A percentile compares a stretch with the other conserved stretches of the same genome.
Conservation (phyloP, 2,888 invertebrate species). For the Hemaris fuciformis region DNA sequence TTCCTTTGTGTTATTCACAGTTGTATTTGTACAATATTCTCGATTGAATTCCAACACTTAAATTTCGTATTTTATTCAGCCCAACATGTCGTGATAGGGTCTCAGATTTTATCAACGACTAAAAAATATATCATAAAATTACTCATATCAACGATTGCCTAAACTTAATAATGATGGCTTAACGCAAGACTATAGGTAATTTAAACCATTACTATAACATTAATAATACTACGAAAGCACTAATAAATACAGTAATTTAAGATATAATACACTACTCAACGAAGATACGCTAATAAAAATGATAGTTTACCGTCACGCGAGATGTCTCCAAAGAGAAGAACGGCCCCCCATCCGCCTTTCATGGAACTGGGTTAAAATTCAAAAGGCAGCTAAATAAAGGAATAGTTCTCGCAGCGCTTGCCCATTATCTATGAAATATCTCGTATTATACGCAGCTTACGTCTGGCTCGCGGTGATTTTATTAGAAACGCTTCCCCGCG, state of each 20-base stretch:
- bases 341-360: background rate
- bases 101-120: too few relatives aligned
- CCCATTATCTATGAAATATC: conserved; percentile 40
- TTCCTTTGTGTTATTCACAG: too few relatives aligned
- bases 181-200: too few relatives aligned
- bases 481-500: conserved; percentile 32
- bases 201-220: too few relatives aligned
- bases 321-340: background rate
- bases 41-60: too few relatives aligned
- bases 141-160: too few relatives aligned
- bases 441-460: conserved; percentile 36
- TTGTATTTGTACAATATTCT: too few relatives aligned
- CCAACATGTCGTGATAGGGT: too few relatives aligned
- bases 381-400: conserved; percentile 22
- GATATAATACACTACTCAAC: background rate
- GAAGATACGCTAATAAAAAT: background rate
- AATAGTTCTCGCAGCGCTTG: conserved; percentile 24
- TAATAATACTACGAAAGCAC: background rate
- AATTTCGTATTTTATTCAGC: too few relatives aligned
- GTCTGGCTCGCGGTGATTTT: conserved; percentile 33
- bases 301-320: background rate
- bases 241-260: background rate
- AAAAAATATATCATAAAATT: too few relatives aligned
- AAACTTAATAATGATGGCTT: too few relatives aligned
- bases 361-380: conserved; percentile 23